phyloP scores from a whole-genome alignment of 2,113 vertebrate species.

The Melanocharis versteri region DNA sequence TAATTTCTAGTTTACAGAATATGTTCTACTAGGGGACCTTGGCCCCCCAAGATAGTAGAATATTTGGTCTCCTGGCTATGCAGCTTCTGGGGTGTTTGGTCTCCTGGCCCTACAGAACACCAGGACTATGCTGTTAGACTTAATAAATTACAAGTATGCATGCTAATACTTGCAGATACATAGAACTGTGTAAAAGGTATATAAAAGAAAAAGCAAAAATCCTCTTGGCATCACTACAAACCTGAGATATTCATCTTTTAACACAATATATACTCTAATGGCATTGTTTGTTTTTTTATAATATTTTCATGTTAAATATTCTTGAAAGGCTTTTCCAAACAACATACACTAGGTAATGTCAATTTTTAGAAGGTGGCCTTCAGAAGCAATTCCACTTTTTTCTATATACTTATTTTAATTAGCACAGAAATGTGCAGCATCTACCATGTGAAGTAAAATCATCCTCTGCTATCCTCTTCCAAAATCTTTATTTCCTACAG shows the following conservation, averaged over 20 bases:
- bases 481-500: background rate
- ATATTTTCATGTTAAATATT: background rate
- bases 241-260: background rate
- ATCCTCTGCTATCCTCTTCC: accelerated
- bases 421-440: background rate
- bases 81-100: no score
- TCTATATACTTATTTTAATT: background rate
- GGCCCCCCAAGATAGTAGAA: no score
- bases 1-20: no score
- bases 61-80: no score
- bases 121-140: no score
- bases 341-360: accelerated
- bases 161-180: no score
- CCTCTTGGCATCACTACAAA: no score
- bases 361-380: background rate
- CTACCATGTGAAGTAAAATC: background rate
- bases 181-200: no score
- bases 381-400: background rate
- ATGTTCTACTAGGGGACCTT: no score
- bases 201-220: no score
- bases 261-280: background rate
- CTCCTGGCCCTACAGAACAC: no score
- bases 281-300: background rate
- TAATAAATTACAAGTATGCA: no score
- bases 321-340: background rate